These are phyloP conservation scores for Autographa pulchrina DNA, from an alignment of 2,888 invertebrate species.

Conservation along the genomic window DNA sequence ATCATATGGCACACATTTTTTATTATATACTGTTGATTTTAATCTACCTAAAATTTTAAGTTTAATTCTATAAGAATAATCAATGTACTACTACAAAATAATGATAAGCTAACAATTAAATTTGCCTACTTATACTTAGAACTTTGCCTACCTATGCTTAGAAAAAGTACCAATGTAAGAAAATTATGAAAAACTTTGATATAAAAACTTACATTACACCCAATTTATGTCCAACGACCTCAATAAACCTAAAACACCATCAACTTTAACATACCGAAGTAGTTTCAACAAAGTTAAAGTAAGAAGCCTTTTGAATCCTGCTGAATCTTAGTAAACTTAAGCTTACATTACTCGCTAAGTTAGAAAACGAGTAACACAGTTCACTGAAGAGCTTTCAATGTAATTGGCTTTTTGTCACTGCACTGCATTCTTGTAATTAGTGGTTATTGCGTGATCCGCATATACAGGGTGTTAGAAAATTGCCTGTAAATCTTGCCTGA, in stretches of 20 bases:
- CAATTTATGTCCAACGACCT: neutral
- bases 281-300: neutral
- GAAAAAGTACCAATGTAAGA: too few relatives aligned
- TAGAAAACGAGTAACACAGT: constrained; percentile 17
- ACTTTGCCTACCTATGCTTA: too few relatives aligned
- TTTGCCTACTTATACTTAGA: too few relatives aligned
- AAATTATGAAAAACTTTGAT: too few relatives aligned
- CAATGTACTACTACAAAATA: too few relatives aligned
- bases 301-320: constrained; percentile 9
- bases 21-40: too few relatives aligned
- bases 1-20: too few relatives aligned
- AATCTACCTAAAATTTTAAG: too few relatives aligned
- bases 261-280: neutral
- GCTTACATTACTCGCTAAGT: constrained; percentile 37
- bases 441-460: constrained; percentile 47
- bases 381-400: constrained; percentile 45
- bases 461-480: constrained; percentile 29
- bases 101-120: too few relatives aligned
- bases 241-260: neutral
- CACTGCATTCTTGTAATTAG: constrained; percentile 54
- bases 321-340: constrained; percentile 32
- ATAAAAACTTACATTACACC: neutral
- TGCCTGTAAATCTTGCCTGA: constrained; percentile 49
- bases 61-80: too few relatives aligned
- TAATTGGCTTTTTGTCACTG: constrained; percentile 59